Evolutionary conservation across 1,140 invertebrate species (phyloP).

Genomic region (Cecropterus lyciades): DNA sequence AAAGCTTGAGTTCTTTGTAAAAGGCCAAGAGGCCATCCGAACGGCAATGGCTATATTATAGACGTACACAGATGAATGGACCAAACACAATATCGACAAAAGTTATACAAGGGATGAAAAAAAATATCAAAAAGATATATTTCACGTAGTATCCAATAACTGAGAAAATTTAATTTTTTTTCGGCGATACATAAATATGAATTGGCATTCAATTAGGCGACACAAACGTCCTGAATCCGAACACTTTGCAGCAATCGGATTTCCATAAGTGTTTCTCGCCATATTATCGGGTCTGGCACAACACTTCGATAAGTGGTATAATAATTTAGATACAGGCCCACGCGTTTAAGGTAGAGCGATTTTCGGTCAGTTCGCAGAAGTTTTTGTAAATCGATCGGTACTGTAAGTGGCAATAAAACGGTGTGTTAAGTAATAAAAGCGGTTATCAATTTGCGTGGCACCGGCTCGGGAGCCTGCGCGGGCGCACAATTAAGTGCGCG

Average conservation of each 20-base stretch:
- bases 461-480: conserved; percentile 47
- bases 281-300: conserved; percentile 12
- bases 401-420: conserved; percentile 45
- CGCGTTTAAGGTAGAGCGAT: conserved; percentile 23
- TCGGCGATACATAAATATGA: background rate
- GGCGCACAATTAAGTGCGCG: conserved; percentile 49
- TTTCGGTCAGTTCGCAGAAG: conserved; percentile 24
- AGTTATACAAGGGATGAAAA: too few species aligned
- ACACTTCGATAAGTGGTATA: conserved; percentile 22
- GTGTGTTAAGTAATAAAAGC: conserved; percentile 55
- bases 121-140: background rate
- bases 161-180: background rate
- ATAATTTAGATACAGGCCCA: conserved; percentile 17
- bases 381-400: conserved; percentile 32
- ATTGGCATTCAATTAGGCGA: conserved; percentile 6
- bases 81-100: too few species aligned
- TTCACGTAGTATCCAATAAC: background rate
- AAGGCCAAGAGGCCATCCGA: conserved; percentile 4
- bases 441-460: conserved; percentile 54
- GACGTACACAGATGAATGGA: too few species aligned
- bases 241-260: background rate
- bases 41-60: background rate
- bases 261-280: conserved; percentile 16
- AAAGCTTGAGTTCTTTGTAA: background rate
- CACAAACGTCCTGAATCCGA: background rate